Percentiles rank a stretch among this genome's conserved stretches.
These are phyloP conservation scores for Tenebrosternarchus preto DNA, from an alignment of 2,113 vertebrate species.

Conservation along the genomic window DNA sequence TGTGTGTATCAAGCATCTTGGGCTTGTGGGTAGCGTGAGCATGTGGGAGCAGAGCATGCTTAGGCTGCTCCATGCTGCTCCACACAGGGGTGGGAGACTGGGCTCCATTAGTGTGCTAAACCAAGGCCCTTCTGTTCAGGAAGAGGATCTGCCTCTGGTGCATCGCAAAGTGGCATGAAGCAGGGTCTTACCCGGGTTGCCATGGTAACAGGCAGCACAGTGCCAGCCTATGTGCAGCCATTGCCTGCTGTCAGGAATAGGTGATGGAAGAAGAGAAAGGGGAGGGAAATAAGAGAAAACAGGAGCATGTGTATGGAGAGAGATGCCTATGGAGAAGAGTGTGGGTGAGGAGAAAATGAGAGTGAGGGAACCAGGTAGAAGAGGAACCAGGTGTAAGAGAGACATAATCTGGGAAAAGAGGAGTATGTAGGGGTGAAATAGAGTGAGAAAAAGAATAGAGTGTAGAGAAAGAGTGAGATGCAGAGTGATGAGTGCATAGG, in stretches of 20 bases:
- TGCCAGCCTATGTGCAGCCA: conserved; percentile 45
- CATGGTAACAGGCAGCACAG: conserved; percentile 44
- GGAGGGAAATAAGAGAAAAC: too few species aligned
- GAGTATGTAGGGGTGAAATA: conserved; percentile 20
- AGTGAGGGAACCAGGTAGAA: too few species aligned
- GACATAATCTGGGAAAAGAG: not conserved
- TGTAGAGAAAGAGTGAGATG: not conserved
- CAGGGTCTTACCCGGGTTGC: conserved; percentile 49
- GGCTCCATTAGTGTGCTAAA: conserved; percentile 6
- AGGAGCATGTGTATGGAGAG: too few species aligned
- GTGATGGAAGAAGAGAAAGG: conserved; percentile 25
- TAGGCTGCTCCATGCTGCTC: conserved; percentile 26
- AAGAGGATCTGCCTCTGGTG: conserved; percentile 17
- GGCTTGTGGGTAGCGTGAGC: conserved; percentile 14
- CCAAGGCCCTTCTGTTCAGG: conserved; percentile 45
- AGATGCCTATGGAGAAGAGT: too few species aligned
- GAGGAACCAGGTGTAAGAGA: too few species aligned
- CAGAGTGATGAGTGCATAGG: too few species aligned
- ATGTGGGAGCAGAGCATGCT: not conserved
- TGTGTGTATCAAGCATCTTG: not conserved
- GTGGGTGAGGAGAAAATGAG: too few species aligned
- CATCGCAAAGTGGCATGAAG: conserved; percentile 29
- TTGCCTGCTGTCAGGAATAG: conserved; percentile 40
- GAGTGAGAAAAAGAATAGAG: too few species aligned
- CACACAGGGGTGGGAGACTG: conserved; percentile 8